Evolutionary conservation across 2,797 vertebrate species (phyloP).

Genomic region (Pantherophis vulpinus): DNA sequence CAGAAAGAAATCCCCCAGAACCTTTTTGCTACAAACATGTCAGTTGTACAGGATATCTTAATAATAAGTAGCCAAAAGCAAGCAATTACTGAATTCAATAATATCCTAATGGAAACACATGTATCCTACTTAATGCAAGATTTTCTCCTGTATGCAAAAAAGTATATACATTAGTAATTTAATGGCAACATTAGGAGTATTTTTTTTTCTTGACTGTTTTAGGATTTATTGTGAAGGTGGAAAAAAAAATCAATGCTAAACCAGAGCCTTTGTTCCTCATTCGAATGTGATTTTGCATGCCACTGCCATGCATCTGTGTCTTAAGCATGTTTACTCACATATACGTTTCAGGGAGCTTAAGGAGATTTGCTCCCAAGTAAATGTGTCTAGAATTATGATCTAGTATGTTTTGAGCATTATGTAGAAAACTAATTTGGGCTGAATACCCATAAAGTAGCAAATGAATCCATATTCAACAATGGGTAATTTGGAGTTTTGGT

Average conservation of each 20-base stretch:
- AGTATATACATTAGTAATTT: neutral
- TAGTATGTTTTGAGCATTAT: neutral
- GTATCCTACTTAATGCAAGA: neutral
- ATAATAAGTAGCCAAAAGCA: neutral
- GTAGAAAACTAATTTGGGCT: neutral
- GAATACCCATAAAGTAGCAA: neutral
- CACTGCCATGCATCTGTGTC: neutral
- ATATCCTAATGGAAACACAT: neutral
- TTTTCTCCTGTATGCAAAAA: neutral
- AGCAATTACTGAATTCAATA: neutral
- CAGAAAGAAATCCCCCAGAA: neutral
- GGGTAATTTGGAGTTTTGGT: no score
- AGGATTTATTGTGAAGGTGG: neutral
- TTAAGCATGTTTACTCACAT: neutral
- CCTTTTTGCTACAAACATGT: neutral
- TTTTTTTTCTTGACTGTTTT: neutral
- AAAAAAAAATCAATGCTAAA: neutral
- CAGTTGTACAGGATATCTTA: neutral
- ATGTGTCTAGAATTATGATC: neutral
- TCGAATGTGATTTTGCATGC: neutral
- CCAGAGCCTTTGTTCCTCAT: neutral
- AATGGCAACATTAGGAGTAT: neutral
- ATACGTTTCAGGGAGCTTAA: neutral
- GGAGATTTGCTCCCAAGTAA: neutral
- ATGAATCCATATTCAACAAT: neutral